These are phyloP conservation scores for Teleogryllus oceanicus DNA, from an alignment of 2,888 invertebrate species.

Conservation along the genomic window DNA sequence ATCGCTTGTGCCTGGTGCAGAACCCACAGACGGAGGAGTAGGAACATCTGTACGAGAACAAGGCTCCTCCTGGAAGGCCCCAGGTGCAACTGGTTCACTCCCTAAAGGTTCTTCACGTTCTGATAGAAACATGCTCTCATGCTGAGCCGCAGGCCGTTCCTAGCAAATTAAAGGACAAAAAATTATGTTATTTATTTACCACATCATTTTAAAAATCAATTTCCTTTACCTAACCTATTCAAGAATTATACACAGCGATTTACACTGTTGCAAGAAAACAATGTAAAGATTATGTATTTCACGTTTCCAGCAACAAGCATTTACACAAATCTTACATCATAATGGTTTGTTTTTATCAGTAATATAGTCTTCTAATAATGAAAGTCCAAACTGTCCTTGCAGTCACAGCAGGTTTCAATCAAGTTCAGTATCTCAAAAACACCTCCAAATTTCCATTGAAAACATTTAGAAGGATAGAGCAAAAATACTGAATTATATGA, in stretches of 20 bases:
- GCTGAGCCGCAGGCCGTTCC: constrained; percentile 34
- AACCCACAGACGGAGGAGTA: neutral
- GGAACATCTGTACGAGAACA: neutral
- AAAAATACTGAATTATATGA: too few species aligned
- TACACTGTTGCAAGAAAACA: too few species aligned
- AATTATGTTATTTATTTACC: constrained; percentile 19
- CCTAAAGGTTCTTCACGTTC: neutral
- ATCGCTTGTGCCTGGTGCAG: neutral
- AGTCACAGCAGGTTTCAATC: too few species aligned
- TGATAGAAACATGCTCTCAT: constrained; percentile 27
- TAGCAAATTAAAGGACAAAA: constrained; percentile 12
- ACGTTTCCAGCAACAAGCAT: too few species aligned
- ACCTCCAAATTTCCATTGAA: too few species aligned
- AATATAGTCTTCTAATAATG: too few species aligned
- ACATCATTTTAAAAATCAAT: neutral
- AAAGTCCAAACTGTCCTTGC: too few species aligned
- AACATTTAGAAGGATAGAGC: too few species aligned
- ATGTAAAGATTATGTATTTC: too few species aligned
- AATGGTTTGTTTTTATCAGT: too few species aligned
- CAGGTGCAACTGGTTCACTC: constrained; percentile 4
- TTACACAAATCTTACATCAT: too few species aligned
- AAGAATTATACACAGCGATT: neutral
- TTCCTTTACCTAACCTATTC: neutral
- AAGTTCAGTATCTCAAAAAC: too few species aligned
- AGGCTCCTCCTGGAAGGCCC: neutral